phyloP scores from a whole-genome alignment of 2,888 invertebrate genomes.

The Phoenoteleia sp. region DNA sequence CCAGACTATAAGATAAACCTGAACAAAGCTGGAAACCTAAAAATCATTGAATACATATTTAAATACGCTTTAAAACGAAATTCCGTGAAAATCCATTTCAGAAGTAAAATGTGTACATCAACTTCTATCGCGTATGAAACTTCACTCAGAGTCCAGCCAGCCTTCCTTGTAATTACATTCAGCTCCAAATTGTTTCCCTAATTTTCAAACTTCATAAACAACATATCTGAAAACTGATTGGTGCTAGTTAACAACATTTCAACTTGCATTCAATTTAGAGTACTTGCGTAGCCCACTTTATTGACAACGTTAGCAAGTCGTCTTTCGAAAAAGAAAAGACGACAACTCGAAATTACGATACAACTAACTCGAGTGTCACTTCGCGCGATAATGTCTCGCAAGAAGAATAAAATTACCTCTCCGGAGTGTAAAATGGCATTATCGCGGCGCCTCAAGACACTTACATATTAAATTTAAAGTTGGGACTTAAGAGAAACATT shows the following conservation, averaged over 20 bases:
- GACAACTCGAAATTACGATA: conserved; percentile 5
- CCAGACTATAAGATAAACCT: no score
- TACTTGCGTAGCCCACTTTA: conserved; percentile 43
- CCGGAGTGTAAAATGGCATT: conserved; percentile 17
- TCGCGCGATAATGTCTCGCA: conserved; percentile 14
- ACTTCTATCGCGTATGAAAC: no score
- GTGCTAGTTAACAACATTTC: conserved; percentile 46
- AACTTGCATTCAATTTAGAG: conserved; percentile 39
- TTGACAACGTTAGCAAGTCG: conserved; percentile 5
- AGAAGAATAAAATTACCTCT: conserved; percentile 12
- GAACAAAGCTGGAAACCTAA: no score
- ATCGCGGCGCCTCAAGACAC: neutral
- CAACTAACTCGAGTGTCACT: conserved; percentile 12
- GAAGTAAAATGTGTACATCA: no score
- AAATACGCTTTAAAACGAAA: no score
- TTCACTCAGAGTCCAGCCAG: no score
- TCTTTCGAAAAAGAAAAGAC: no score
- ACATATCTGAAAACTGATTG: conserved; percentile 35
- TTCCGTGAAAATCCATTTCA: no score
- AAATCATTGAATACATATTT: no score
- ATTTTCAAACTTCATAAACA: neutral
- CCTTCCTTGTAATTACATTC: no score
- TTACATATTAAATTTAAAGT: neutral
- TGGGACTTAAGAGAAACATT: no score
- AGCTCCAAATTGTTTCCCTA: neutral